Conservation (phyloP, 2,113 vertebrate species). For the Gasterosteus aculeatus region DNA sequence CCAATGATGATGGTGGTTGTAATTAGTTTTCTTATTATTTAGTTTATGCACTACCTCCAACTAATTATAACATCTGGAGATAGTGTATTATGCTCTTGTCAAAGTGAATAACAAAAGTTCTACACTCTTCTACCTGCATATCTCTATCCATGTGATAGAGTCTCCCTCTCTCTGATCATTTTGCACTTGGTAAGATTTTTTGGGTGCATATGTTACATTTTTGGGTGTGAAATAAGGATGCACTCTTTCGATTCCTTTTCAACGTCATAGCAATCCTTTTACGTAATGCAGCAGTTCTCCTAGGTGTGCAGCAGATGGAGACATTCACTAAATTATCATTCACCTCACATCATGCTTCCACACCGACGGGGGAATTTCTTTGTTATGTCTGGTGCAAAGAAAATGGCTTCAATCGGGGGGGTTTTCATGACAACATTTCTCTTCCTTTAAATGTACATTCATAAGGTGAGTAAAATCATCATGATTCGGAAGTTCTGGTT, state of each 20-base stretch:
- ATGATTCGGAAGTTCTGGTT: neutral
- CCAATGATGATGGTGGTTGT: neutral
- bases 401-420: conserved; percentile 39
- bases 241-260: neutral
- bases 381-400: conserved; percentile 63
- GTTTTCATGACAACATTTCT: neutral
- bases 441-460: no score
- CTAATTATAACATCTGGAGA: neutral
- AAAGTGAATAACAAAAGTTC: neutral
- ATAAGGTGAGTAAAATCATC: accelerated
- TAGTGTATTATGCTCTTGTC: neutral
- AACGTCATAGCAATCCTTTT: conserved; percentile 1
- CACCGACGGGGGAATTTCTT: conserved; percentile 52
- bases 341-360: conserved; percentile 6
- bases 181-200: neutral
- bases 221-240: neutral
- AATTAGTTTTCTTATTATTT: neutral
- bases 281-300: conserved; percentile 50
- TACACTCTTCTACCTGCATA: neutral
- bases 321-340: conserved; percentile 53
- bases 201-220: neutral
- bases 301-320: conserved; percentile 71
- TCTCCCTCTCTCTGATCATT: neutral
- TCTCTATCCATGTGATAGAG: neutral
- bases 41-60: neutral